phyloP scores from a whole-genome alignment of 2,797 vertebrate genomes.

The Echiichthys vipera region DNA sequence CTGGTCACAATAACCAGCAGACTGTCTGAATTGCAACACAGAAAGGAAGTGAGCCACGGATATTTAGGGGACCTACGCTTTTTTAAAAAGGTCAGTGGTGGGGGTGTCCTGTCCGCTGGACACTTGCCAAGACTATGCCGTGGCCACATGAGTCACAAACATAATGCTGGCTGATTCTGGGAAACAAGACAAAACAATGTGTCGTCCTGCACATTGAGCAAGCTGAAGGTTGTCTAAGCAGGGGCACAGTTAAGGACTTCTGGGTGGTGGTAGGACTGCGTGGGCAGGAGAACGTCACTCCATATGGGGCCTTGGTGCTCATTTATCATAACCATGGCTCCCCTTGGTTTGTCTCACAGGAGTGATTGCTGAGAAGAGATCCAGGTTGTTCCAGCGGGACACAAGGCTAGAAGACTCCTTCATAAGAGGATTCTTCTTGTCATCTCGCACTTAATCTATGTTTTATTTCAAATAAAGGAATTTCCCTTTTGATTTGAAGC shows the following conservation, averaged over 20 bases:
- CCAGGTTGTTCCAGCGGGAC: constrained; percentile 29
- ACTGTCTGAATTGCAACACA: constrained; percentile 21
- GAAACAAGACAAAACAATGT: constrained; percentile 71
- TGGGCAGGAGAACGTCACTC: constrained; percentile 34
- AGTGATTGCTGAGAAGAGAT: constrained; percentile 34
- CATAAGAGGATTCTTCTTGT: constrained; percentile 36
- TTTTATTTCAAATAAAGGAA: constrained; percentile 49
- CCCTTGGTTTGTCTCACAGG: constrained; percentile 14
- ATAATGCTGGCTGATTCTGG: constrained; percentile 67
- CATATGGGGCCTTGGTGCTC: constrained; percentile 31
- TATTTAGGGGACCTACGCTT: constrained; percentile 65
- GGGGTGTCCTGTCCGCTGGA: constrained; percentile 61
- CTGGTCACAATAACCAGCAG: constrained; percentile 33
- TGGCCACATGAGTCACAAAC: constrained; percentile 72
- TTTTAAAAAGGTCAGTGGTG: constrained; percentile 65
- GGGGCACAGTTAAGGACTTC: constrained; percentile 33
- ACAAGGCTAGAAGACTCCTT: constrained; percentile 12
- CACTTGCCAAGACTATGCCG: constrained; percentile 32
- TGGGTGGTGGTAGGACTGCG: constrained; percentile 30
- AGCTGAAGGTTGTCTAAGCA: constrained; percentile 10
- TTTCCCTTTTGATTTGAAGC: constrained; percentile 18
- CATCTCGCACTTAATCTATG: constrained; percentile 25
- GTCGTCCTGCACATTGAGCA: constrained; percentile 36
- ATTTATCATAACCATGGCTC: constrained; percentile 55
- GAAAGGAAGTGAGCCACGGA: constrained; percentile 41